Conservation (phyloP, 2,113 vertebrate species). For the Lampris incognitus region DNA sequence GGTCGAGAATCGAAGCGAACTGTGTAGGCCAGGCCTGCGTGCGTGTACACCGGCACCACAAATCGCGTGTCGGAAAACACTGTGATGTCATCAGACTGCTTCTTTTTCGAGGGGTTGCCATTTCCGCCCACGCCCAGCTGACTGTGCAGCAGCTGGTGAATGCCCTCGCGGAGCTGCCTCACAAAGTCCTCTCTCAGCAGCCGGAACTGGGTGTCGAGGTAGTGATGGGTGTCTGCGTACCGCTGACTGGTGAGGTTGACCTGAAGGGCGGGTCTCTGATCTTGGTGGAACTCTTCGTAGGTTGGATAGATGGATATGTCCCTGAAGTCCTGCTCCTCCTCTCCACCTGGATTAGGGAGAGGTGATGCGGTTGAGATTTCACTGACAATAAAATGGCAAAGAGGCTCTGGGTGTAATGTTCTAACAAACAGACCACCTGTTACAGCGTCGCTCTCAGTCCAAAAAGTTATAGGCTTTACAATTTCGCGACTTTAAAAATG, state of each 20-base stretch:
- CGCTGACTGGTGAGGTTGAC: conserved; percentile 85
- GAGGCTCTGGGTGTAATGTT: too few relatives aligned
- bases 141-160: conserved; percentile 84
- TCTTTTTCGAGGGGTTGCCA: conserved; percentile 77
- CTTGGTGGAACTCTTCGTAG: conserved; percentile 84
- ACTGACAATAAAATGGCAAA: neutral
- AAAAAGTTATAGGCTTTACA: too few relatives aligned
- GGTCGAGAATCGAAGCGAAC: conserved; percentile 88
- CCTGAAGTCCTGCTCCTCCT: conserved; percentile 80
- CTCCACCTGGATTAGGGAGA: conserved; percentile 56
- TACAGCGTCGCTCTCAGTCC: too few relatives aligned
- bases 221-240: conserved; percentile 85
- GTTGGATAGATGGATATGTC: conserved; percentile 88
- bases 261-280: conserved; percentile 87
- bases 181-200: conserved; percentile 95
- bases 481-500: too few relatives aligned
- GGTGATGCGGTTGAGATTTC: neutral
- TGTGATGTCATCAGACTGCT: conserved; percentile 89
- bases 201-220: conserved; percentile 95
- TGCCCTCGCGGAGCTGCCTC: conserved; percentile 90
- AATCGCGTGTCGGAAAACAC: conserved; percentile 88
- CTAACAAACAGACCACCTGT: too few relatives aligned
- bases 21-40: conserved; percentile 85
- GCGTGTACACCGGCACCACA: conserved; percentile 83
- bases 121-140: conserved; percentile 64